Base-by-base conservation (phyloP, 2,888 invertebrate genomes). In the Meandrusa payeni region DNA sequence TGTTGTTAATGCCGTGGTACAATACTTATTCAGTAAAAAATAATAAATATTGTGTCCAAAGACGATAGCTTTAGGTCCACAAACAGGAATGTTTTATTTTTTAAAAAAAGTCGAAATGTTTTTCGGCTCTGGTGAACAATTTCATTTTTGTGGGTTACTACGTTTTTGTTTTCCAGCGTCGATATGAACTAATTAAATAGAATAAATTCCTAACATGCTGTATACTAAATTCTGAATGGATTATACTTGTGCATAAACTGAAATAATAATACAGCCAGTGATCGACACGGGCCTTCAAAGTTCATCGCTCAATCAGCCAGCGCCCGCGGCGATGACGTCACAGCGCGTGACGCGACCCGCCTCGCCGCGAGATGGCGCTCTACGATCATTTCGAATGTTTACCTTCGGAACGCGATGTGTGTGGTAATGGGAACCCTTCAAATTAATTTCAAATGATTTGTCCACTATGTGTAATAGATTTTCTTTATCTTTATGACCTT, bases 281-380 rank as follows among this genome's bases (percentile, higher is more conserved):
- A 85, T 83, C 82, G 82, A 76, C 71, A 59, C 76, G 67, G 59
- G 62, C 60, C 62, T 62, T 64, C 74, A 75, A 72, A 73, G 82
- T 77, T 76, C 82, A 85, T 85, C 86, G 80, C 82, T 85, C 83
- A 83, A 81, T 83, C 85, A 74, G 70, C 57, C 64, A 57, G 70
- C 66, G 58, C 72, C 74, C 70, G 55, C 46, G 81, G 77, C 80
- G 79, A 76, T 83, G 82, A 83, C 62, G 55, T 54, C 59, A 57
- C 42, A 46, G 57, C 59, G 72, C 86, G 85, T 85, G 85, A 80
- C 62, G 60, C 61, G 73, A 66, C 70, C 68, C 81, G 77, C 80
- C 78, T 64, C 59, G 65, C 71, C 74, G 55, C 58, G 62, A 83
- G 85, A 79, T 82, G 85, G 86, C 83, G 85, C 81, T 79, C 68